Conservation (phyloP, 2,888 invertebrate species). For the Allacma fusca region DNA sequence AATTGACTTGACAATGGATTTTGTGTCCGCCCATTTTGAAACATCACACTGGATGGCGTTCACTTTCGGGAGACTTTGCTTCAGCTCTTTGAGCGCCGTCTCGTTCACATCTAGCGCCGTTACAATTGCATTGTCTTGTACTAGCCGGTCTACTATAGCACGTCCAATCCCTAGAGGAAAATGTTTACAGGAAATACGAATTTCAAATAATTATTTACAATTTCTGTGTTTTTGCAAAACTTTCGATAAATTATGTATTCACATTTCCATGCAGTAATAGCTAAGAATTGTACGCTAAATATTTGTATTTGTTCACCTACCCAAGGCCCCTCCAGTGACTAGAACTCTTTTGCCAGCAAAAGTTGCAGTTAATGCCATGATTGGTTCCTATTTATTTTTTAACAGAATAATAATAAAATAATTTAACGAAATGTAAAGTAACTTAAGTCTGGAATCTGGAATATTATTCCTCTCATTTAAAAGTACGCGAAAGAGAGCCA, state of each 20-base stretch:
- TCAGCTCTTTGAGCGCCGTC: slow-evolving; percentile 63
- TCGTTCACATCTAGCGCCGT: slow-evolving; percentile 64
- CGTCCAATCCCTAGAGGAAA: slow-evolving; percentile 63
- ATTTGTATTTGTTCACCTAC: slow-evolving; percentile 1
- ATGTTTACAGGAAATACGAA: background rate
- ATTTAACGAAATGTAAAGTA: too few relatives aligned
- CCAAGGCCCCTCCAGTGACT: slow-evolving; percentile 32
- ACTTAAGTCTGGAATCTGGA: too few relatives aligned
- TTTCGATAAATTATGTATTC: background rate
- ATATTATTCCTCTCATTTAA: too few relatives aligned
- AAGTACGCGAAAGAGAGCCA: too few relatives aligned
- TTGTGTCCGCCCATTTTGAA: slow-evolving; percentile 65
- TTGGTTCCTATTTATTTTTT: too few relatives aligned
- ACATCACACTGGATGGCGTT: slow-evolving; percentile 64
- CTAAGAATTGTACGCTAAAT: too few relatives aligned
- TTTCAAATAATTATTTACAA: background rate
- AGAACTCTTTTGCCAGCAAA: slow-evolving; percentile 33
- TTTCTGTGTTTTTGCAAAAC: background rate
- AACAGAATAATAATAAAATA: too few relatives aligned
- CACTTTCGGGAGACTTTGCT: slow-evolving; percentile 60
- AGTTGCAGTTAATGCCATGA: slow-evolving; percentile 27
- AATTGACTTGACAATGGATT: slow-evolving; percentile 63
- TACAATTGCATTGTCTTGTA: slow-evolving; percentile 63
- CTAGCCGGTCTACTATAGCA: slow-evolving; percentile 63
- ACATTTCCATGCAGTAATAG: too few relatives aligned